Conservation (phyloP, 2,113 vertebrate species). For the Toxotes chatareus region DNA sequence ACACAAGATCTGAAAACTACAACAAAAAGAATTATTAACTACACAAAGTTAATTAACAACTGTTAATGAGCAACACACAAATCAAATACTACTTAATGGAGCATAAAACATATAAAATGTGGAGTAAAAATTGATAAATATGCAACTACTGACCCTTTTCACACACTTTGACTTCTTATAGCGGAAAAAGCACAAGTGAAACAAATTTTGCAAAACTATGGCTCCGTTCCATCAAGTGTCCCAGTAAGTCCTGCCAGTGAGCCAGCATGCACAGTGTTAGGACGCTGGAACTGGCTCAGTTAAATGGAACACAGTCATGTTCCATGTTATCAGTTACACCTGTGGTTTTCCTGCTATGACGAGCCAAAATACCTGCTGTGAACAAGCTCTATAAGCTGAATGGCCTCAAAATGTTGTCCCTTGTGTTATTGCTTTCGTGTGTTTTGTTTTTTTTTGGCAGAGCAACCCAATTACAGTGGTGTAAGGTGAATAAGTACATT, state of each 20-base stretch:
- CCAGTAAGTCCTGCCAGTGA: neutral
- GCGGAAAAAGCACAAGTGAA: neutral
- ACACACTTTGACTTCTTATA: neutral
- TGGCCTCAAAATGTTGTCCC: neutral
- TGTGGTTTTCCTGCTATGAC: neutral
- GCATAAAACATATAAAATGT: neutral
- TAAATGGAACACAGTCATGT: neutral
- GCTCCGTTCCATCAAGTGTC: neutral
- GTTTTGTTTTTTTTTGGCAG: neutral
- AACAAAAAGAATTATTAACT: neutral
- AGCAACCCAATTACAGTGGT: neutral
- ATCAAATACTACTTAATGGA: neutral
- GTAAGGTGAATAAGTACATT: neutral
- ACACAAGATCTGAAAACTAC: constrained; percentile 55
- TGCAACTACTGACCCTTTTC: neutral
- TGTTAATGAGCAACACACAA: neutral
- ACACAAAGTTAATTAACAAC: neutral
- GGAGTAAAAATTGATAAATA: neutral
- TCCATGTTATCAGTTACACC: neutral
- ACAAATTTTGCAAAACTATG: neutral
- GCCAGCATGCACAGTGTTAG: neutral
- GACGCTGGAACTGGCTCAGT: neutral
- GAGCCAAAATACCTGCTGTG: constrained; percentile 9
- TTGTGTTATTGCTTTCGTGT: neutral
- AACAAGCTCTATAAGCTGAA: neutral